phyloP scores from a whole-genome alignment of 2,113 vertebrate genomes.

The Platanista minor region DNA sequence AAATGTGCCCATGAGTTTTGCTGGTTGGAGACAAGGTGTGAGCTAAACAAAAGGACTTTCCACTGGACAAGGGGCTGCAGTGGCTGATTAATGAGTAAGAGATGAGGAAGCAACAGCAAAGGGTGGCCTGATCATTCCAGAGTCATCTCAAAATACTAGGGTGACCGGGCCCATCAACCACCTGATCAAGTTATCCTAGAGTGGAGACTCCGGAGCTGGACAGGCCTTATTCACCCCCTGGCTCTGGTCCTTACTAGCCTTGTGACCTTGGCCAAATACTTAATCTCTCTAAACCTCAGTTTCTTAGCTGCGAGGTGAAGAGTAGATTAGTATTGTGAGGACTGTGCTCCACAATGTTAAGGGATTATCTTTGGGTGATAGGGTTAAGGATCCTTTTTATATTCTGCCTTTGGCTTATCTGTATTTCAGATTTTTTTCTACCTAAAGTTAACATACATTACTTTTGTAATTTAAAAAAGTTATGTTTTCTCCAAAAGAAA shows the following conservation, averaged over 20 bases:
- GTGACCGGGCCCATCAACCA: not conserved
- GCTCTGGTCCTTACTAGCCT: not conserved
- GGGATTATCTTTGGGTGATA: not conserved
- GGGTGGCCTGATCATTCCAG: not conserved
- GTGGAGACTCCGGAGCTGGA: not conserved
- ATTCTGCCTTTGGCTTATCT: not conserved
- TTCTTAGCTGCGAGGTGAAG: not conserved
- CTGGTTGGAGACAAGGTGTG: not conserved
- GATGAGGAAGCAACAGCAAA: not conserved
- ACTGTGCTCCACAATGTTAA: not conserved
- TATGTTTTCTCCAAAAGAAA: not conserved
- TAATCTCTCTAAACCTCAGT: not conserved
- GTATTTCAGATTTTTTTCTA: not conserved
- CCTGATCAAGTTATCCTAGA: not conserved
- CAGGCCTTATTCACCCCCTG: not conserved
- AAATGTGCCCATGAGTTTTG: not conserved
- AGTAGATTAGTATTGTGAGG: not conserved
- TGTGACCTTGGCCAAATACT: not conserved
- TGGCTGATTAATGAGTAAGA: not conserved
- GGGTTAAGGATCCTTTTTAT: not conserved
- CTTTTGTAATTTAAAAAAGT: not conserved
- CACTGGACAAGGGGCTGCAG: not conserved
- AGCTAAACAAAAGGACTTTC: not conserved
- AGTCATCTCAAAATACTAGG: not conserved
- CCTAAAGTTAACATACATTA: not conserved